These are phyloP conservation scores for Capricornis sumatraensis DNA, from an alignment of 2,113 vertebrate species.

Conservation along the genomic window DNA sequence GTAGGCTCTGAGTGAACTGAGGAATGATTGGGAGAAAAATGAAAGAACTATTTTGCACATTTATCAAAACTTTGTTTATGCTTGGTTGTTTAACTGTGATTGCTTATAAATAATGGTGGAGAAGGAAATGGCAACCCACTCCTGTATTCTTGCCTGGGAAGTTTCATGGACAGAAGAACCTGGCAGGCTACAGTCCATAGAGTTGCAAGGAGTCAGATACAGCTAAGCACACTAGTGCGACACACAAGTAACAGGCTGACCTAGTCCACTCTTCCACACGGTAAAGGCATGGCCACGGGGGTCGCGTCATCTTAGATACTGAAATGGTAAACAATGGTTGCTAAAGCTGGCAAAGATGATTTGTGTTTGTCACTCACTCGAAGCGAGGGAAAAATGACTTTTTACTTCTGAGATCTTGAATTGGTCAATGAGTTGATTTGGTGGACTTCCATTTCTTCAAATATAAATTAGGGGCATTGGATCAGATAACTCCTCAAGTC, in stretches of 20 bases:
- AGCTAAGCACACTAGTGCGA: neutral
- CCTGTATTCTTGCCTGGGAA: neutral
- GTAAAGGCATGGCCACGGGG: neutral
- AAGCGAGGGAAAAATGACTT: neutral
- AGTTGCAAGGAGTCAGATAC: neutral
- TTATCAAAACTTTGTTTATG: neutral
- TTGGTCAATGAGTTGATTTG: neutral
- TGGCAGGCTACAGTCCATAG: neutral
- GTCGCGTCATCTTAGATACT: neutral
- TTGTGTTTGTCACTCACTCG: neutral
- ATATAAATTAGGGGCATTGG: neutral
- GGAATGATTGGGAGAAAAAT: neutral
- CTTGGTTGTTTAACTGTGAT: neutral
- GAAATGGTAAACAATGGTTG: neutral
- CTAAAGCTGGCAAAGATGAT: neutral
- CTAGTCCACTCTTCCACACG: neutral
- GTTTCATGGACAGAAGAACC: neutral
- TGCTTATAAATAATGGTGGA: neutral
- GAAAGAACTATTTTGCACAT: neutral
- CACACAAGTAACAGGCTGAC: neutral
- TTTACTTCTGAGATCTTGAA: neutral
- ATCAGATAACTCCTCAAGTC: neutral
- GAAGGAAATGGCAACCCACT: neutral
- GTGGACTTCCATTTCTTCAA: neutral
- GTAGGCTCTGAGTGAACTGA: neutral